Base-by-base conservation (phyloP, 1,140 invertebrate species). In the Nixonia krombeini region DNA sequence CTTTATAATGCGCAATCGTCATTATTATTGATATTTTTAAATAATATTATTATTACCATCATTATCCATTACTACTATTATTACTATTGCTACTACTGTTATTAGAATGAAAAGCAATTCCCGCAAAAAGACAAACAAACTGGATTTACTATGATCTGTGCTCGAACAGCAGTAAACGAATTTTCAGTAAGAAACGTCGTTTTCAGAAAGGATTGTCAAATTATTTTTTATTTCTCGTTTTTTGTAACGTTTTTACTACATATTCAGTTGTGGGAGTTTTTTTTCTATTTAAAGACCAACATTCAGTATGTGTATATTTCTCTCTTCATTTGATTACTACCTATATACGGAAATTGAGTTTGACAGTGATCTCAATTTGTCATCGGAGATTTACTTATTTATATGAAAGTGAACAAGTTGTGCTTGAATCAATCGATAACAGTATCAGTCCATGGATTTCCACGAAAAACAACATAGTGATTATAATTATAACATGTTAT, bases 1-100 rank as follows among this genome's bases (percentile, higher is more conserved):
- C 29, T 67, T 57, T 51, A 56, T 18, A 56, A 56, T 37, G 37
- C 56, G 56, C 46, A 42, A 62, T 40, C 40, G 40, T 67, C 61
- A 51, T 57, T 56, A 57, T 45, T 44, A 35, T 37, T 38, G 21
- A 29, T 21, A 55, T 51, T 46, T 45, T 17, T 26, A n/a, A n/a
- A n/a, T n/a, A 35, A 17, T 29, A 31, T 16, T 21, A 53, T 41
- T 41, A 53, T 49, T 28, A 56, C 38, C 45, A 46, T 31, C 29
- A 44, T 42, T 58, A 38, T 3, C 13, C 29, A 53, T 35, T 61
- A 59, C 58, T 59, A 61, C 33, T 51, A 29, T n/a, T 42, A 44
- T 31, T 28, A 40, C 10, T 40, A 23, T 37, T 50, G 17, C 15
- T 21, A 35, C 17, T 37, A 23, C 35, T 15, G 49, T 44, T 49